Evolutionary conservation across 2,113 vertebrate species (phyloP).

Genomic region (Saguinus midas): DNA sequence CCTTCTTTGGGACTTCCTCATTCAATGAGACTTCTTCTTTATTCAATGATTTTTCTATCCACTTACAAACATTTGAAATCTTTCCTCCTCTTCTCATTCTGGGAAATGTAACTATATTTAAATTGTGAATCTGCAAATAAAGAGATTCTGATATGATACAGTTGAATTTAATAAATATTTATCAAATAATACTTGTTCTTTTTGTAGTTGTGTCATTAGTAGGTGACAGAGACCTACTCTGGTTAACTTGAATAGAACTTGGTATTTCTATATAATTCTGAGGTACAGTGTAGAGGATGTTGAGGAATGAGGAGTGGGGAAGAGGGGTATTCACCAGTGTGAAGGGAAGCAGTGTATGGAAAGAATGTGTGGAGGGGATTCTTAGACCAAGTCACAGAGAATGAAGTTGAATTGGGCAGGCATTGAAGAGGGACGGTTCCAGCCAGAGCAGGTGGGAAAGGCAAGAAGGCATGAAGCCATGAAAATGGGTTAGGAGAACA

Average conservation of each 20-base stretch:
- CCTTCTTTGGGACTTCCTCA: background rate
- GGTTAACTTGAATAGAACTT: background rate
- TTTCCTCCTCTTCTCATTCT: background rate
- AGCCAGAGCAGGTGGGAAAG: background rate
- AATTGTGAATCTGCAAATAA: background rate
- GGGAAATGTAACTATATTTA: conserved; percentile 7
- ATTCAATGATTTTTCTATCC: background rate
- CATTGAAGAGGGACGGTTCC: background rate
- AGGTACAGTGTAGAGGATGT: background rate
- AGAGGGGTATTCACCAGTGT: background rate
- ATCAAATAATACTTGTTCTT: background rate
- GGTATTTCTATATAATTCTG: background rate
- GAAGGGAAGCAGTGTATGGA: background rate
- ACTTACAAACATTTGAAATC: background rate
- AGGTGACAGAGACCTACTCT: background rate
- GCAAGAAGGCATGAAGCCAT: background rate
- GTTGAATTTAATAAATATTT: background rate
- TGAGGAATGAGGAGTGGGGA: background rate
- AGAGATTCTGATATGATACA: background rate
- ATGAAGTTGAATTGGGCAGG: background rate
- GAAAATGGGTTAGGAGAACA: background rate
- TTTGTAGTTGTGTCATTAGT: background rate
- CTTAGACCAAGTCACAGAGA: background rate
- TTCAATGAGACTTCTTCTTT: background rate
- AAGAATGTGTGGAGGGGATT: background rate